Base-by-base conservation (phyloP, 2,797 vertebrate genomes). In the Sebastes reedi region DNA sequence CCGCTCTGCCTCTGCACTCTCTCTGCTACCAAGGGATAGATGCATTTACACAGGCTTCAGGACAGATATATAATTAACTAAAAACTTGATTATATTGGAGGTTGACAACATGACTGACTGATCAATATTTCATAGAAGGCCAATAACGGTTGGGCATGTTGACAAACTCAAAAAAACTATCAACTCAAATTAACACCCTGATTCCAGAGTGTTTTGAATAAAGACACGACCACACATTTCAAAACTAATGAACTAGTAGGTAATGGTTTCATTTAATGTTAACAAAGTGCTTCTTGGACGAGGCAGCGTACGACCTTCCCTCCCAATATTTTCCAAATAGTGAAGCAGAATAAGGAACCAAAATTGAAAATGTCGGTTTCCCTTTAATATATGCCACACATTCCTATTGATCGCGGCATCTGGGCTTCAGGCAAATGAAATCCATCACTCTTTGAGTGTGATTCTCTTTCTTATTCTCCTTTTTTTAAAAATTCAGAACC, bases 401-500 rank as follows among this genome's bases (percentile, higher is more conserved):
- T 69, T 69, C 20, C 27, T 60, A 56, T 58, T 42, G 62, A 83
- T 64, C 1, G 20, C 29, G 72, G 65, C 74, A 79, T 68, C 60
- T 62, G 65, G 34, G 72, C 78, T 66, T 55, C 32, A 66, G 60
- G 69, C 50, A 14, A 77, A 77, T 46, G 1, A 71, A 73, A 86
- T 67, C 78, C 72, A 78, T 79, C 42, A 74, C 18, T 71, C 32
- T 59, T 4, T 22, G 32, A 46, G 18, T 24, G 27, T 25, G n/a
- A 76, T 22, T 74, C 7, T 34, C 66, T 55, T 61, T 55, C 46
- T 39, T 20, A 24, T 55, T 60, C 29, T 56, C 10, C 18, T 30
- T 58, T 58, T 64, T 42, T 50, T n/a, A 2, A 0, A 24, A 65
- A 83, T 70, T 82, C 59, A 58, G 8, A 73, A 22, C 16, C 77